Evolutionary conservation across 2,113 vertebrate genomes (phyloP).

Genomic region (Pomatorhinus ruficollis): DNA sequence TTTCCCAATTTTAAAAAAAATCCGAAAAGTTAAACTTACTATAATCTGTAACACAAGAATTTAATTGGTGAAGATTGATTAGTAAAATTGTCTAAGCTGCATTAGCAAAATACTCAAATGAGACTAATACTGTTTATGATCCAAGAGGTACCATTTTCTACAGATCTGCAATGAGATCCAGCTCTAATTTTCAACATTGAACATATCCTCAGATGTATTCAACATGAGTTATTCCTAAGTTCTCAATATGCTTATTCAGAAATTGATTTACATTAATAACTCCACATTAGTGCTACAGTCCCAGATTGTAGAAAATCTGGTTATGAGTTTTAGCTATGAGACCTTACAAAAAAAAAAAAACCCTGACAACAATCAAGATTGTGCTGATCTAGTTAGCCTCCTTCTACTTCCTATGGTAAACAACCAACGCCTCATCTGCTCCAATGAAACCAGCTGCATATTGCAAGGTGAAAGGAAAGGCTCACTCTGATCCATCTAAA

Average conservation of each 20-base stretch:
- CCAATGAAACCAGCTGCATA: not conserved
- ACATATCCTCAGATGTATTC: not conserved
- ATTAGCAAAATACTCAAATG: constrained; percentile 55
- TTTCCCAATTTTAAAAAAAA: constrained; percentile 37
- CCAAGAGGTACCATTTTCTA: constrained; percentile 13
- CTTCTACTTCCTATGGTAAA: not conserved
- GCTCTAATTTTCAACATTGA: not conserved
- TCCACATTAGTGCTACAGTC: not conserved
- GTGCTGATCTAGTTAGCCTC: not conserved
- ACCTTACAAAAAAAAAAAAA: not conserved
- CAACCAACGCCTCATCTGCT: not conserved
- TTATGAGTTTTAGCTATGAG: not conserved
- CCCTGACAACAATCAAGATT: not conserved
- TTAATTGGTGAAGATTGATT: constrained; percentile 68
- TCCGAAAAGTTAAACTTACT: constrained; percentile 4
- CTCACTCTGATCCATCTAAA: not conserved
- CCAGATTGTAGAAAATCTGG: not conserved
- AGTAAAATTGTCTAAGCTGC: constrained; percentile 27
- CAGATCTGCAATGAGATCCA: not conserved
- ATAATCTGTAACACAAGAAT: constrained; percentile 66
- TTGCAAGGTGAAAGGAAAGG: not conserved
- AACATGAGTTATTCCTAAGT: not conserved
- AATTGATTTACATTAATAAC: not conserved
- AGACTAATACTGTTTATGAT: not conserved
- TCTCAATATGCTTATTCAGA: constrained; percentile 6